phyloP scores from a whole-genome alignment of 2,113 vertebrate genomes.

The Ageneiosus marmoratus region DNA sequence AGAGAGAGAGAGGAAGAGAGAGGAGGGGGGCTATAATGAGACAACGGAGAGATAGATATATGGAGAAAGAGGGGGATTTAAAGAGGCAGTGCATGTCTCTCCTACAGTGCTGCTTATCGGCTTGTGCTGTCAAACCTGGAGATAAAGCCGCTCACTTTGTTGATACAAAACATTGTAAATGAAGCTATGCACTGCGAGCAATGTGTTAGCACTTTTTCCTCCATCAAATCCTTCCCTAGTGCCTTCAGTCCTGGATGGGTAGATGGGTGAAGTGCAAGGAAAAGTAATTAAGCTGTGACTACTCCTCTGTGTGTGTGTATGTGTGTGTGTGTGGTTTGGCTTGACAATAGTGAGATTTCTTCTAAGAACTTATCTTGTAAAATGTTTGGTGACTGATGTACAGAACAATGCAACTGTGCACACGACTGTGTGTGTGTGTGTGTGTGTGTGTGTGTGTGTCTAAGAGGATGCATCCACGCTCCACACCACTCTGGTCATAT shows the following conservation, averaged over 20 bases:
- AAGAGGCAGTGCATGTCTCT: conserved; percentile 65
- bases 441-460: conserved; percentile 14
- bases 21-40: conserved; percentile 58
- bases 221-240: conserved; percentile 2
- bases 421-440: neutral
- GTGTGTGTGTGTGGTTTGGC: neutral
- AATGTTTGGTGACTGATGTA: neutral
- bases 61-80: conserved; percentile 69
- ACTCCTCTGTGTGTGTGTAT: neutral
- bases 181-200: conserved; percentile 34
- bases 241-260: conserved; percentile 5
- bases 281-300: neutral
- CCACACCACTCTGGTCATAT: conserved; percentile 36
- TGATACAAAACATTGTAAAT: conserved; percentile 58
- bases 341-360: neutral
- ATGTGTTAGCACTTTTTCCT: conserved; percentile 23
- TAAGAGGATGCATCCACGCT: conserved; percentile 21
- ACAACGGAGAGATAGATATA: conserved; percentile 62
- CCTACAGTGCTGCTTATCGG: conserved; percentile 55
- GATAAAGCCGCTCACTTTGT: conserved; percentile 55
- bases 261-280: neutral
- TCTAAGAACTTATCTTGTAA: conserved; percentile 8
- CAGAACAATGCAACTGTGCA: neutral
- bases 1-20: conserved; percentile 56
- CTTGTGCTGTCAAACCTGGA: conserved; percentile 52